Base-by-base conservation (phyloP, 2,797 vertebrate genomes). In the Hippopotamyrus pictus region DNA sequence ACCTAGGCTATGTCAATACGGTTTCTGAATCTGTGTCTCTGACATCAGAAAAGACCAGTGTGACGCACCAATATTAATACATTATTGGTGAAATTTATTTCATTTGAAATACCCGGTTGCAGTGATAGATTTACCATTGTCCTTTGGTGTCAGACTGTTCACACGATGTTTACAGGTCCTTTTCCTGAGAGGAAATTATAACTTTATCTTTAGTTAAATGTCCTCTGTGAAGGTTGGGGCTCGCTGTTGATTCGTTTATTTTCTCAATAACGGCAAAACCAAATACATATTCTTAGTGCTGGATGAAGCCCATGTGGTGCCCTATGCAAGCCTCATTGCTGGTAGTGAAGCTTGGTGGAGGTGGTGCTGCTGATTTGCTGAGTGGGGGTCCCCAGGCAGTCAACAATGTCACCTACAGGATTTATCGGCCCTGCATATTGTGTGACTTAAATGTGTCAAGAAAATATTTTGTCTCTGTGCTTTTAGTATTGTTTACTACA, bases 181-280 rank as follows among this genome's bases (percentile, higher is more conserved):
- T 73, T 73, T 73, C 29, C 29, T 17, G 1, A 73, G 65, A 37
- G 65, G 65, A 73, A 73, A 73, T 73, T 17, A 37, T 88, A 22
- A 62, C n/a, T 69, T 11, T 25, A 37, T 48, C 14, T 88, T 88
- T 65, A 48, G 87, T 22, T 46, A 69, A 88, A 88, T 88, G 87
- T 65, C 59, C 44, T 48, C 29, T 33, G 22, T 33, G 48, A 86
- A 29, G 1, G 48, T 33, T 86, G 22, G 51, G 51, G n/a, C 84
- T 54, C 22, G 33, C 22, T 87, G 53, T 89, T 89, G 29, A 89
- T 82, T 37, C 1, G 17, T 83, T 88, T 73, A 14, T 84, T 44
- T 79, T 88, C 57, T 91, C 54, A 84, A n/a, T 76, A 62, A 62
- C 83, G n/a, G 44, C 82, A 50, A 14, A 90, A 53, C 89, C 29